phyloP scores from a whole-genome alignment of 2,113 vertebrate species.

The Semicossyphus pulcher region DNA sequence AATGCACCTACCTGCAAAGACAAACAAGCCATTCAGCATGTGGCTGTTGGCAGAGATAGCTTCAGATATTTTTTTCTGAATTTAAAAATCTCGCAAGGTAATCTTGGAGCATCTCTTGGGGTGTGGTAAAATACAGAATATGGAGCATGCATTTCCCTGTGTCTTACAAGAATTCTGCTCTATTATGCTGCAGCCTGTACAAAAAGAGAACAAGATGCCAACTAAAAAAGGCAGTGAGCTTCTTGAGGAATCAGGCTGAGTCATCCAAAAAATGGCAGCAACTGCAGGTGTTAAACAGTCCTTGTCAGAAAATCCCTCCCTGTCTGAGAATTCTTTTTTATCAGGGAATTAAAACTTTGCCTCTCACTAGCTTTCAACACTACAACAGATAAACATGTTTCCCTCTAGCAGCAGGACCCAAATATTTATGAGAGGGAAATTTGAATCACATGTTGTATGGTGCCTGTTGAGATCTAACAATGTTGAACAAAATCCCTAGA shows the following conservation, averaged over 20 bases:
- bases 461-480: constrained; percentile 52
- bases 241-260: constrained; percentile 28
- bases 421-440: constrained; percentile 69
- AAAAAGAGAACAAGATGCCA: constrained; percentile 41
- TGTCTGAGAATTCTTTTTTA: constrained; percentile 17
- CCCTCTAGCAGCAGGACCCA: constrained; percentile 51
- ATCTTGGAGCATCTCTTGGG: constrained; percentile 15
- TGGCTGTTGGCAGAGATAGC: constrained; percentile 33
- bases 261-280: constrained; percentile 40
- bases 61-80: constrained; percentile 19
- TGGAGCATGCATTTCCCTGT: background rate
- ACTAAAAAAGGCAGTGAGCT: constrained; percentile 48
- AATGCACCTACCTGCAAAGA: constrained; percentile 72
- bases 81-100: constrained; percentile 1
- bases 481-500: constrained; percentile 59
- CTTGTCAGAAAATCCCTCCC: constrained; percentile 56
- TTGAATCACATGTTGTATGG: constrained; percentile 52
- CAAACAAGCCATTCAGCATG: constrained; percentile 47
- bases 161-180: constrained; percentile 40
- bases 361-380: constrained; percentile 65
- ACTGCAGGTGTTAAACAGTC: constrained; percentile 71
- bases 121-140: constrained; percentile 18
- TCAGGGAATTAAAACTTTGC: constrained; percentile 44
- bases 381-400: constrained; percentile 69
- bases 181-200: constrained; percentile 39